Base-by-base conservation (phyloP, 2,113 vertebrate genomes). In the Lota lota region DNA sequence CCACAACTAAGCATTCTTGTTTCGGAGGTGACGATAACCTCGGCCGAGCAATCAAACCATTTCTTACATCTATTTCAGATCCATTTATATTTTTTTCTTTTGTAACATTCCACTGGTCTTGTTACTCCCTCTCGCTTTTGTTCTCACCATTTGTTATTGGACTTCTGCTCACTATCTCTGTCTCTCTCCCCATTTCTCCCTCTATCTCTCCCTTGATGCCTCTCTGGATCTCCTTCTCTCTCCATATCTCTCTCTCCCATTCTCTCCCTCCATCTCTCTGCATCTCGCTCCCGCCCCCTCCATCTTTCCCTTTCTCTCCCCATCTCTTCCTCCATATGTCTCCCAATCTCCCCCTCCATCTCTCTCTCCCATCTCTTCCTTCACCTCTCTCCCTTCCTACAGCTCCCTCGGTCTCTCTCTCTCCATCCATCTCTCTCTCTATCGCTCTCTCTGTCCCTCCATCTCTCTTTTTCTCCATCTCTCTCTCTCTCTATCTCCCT, bases 61-160 rank as follows among this genome's bases (percentile, higher is more conserved):
- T 14, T 54, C 4, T 18, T 54, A 54, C 15, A 54, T 18, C 53
- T 12, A 4, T 54, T 54, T 14, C 62, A 54, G 53, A 18, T 21
- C 14, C 22, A 66, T 65, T 36, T 54, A 60, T 61, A 70, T 53
- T n/a, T n/a, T n/a, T n/a, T n/a, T n/a, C n/a, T n/a, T n/a, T n/a
- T n/a, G n/a, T n/a, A n/a, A 62, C 21, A 58, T 20, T 28, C 63
- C 59, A 67, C 61, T 51, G 57, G 14, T 4, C 16, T 63, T 8
- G 4, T 63, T 28, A 7, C 19, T 40, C 16, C 40, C 24, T 21
- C n/a, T n/a, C n/a, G n/a, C n/a, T n/a, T n/a, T n/a, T n/a, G n/a
- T n/a, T n/a, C n/a, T n/a, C n/a, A n/a, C n/a, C n/a, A n/a, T n/a
- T n/a, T n/a, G n/a, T n/a, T n/a, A n/a, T n/a, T 33, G 28, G 28